Evolutionary conservation across 1,140 invertebrate species (phyloP), one percentile per base, ranked within the genome.

Genomic region (Berghia stephanieae): DNA sequence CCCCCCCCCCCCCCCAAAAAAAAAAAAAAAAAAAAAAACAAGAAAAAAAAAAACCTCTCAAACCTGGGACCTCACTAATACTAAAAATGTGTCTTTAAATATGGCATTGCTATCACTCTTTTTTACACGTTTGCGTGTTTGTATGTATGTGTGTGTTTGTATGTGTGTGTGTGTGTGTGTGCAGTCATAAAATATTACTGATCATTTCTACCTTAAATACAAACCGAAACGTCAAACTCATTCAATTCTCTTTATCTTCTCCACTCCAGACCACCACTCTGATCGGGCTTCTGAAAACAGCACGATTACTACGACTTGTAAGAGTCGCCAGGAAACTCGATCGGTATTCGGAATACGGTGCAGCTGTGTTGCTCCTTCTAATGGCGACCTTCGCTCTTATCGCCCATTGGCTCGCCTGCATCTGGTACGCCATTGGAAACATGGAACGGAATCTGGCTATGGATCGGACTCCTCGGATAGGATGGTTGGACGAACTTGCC

Each of bases 381-480:
- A 99, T 99, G 96, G 96, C 97, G 78, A 96, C 96, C 57, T 99
- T 99, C 92, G 96, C 97, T 46, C 93, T 99, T 78, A 98, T 99
- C 87, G 98, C 98, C 83, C 98, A 99, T 91, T 99, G 98, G 98
- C 92, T 99, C 85, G 98, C 98, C 31, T 99, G 98, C 90, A 96
- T 99, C 85, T 99, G 97, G 97, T 99, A 99, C 88, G 97, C 98
- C 5, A 99, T 99, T 80, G 98, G 96, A 21, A 96, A 96, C 90
- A 96, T 96, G 76, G 97, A 99, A 89, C 92, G 91, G 43, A 85
- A 84, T 69, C 79, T 83, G 60, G 68, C 85, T 46, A 49, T 71
- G 6, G 79, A 80, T 13, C 71, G 78, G 31, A 91, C 92, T 68
- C 93, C 93, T 88, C 93, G 93, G 82, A 95, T 97, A 75, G 96